Base-by-base conservation (phyloP, 2,888 invertebrate species). In the Erebia epiphron region DNA sequence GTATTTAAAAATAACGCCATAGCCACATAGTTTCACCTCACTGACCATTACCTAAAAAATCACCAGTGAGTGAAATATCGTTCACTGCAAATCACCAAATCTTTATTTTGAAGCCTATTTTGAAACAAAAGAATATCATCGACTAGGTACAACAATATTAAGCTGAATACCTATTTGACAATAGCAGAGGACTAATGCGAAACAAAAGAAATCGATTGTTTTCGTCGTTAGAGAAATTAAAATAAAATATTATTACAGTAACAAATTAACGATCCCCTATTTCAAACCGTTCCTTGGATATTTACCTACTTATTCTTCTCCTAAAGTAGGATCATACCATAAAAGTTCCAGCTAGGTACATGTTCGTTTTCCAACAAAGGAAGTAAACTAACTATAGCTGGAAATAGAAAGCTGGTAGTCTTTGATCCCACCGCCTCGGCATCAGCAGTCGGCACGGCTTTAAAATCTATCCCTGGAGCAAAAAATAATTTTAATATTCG, bases 401-500 rank as follows among this genome's bases (percentile, higher is more conserved):
- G 26, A 57, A 26, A 57, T 49, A 49, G 62, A 62, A 62, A 21
- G 62, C 62, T 49, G 35, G 35, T 35, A 49, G 46, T 62, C 62
- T 62, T 62, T 62, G 62, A 62, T 62, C 62, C 49, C 62, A 49
- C 62, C 62, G 62, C 49, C 21, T 8, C 21, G 7, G 14, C 14
- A 9, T 41, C 10, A 16, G 35, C 16, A 9, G n/a, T 60, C n/a
- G 58, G 62, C 14, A 3, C 49, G 21, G 49, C 49, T 62, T 62
- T 62, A 49, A 62, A 62, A 62, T 21, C 8, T 49, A 62, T 14
- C 21, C 62, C 21, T 49, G 10, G 49, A 14, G 21, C 62, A 62
- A 62, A 62, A 62, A 62, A 62, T 21, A 49, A 49, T 46, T 62
- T 62, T 62, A 62, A 62, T 62, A 62, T 62, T 62, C 49, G 49